Conservation (phyloP, 2,113 vertebrate genomes). For the Leucopternis melanops region DNA sequence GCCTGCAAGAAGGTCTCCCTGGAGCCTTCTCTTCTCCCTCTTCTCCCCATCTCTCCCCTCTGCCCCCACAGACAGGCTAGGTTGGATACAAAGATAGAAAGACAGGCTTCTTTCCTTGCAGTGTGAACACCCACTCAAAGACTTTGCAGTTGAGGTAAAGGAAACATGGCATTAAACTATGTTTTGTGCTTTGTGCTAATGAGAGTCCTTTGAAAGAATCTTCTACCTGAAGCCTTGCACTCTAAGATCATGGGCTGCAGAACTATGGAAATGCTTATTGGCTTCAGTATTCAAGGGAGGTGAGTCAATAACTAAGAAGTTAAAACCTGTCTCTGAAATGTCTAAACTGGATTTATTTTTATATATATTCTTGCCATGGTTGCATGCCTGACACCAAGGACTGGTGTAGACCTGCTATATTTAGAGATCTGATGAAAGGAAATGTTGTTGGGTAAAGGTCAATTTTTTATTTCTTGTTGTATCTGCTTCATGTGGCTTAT, state of each 20-base stretch:
- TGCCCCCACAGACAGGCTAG: not conserved
- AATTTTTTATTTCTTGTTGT: not conserved
- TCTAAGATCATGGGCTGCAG: not conserved
- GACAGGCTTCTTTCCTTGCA: not conserved
- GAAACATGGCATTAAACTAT: not conserved
- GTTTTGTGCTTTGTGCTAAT: not conserved
- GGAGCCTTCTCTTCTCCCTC: not conserved
- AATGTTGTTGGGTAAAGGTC: not conserved
- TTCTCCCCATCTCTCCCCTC: fast-evolving
- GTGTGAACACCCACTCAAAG: not conserved
- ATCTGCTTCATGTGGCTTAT: not conserved
- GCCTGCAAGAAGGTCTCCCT: fast-evolving
- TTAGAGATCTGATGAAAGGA: not conserved
- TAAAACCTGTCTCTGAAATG: not conserved
- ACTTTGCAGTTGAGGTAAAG: not conserved
- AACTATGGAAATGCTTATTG: not conserved
- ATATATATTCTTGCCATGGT: not conserved
- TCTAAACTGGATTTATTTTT: not conserved
- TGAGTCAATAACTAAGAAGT: not conserved
- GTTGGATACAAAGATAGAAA: not conserved
- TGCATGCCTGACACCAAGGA: not conserved
- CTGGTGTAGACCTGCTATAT: not conserved
- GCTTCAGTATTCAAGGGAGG: not conserved
- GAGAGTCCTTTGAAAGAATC: not conserved
- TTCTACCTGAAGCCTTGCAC: not conserved